Evolutionary conservation across 2,797 vertebrate species (phyloP).

Genomic region (Manis javanica): DNA sequence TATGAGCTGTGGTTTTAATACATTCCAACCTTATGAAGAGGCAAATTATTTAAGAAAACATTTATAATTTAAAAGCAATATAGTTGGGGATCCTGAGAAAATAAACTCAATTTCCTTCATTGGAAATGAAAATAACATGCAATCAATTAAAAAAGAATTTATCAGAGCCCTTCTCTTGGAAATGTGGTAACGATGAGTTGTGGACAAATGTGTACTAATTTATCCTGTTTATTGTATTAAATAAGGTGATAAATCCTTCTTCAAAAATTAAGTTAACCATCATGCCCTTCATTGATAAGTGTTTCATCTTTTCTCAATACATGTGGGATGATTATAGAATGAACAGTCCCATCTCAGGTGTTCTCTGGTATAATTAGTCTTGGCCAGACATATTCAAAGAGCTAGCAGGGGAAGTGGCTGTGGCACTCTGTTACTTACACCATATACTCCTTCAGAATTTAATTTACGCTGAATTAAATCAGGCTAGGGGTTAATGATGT

Average conservation of each 20-base stretch:
- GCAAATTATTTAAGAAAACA: conserved; percentile 43
- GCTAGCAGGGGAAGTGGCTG: not conserved
- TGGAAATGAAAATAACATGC: not conserved
- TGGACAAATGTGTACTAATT: not conserved
- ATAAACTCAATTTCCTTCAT: conserved; percentile 39
- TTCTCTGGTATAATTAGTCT: not conserved
- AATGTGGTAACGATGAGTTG: not conserved
- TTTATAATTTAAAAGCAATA: conserved; percentile 48
- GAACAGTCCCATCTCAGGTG: not conserved
- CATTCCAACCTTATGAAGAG: not conserved
- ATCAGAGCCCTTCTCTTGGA: not conserved
- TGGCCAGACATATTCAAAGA: not conserved
- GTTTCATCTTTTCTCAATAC: not conserved
- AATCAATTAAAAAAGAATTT: not conserved
- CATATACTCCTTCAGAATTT: not conserved
- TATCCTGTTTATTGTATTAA: not conserved
- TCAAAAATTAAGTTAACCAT: conserved; percentile 7
- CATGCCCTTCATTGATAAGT: not conserved
- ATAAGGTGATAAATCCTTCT: not conserved
- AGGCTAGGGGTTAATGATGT: not conserved
- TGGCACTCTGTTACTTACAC: not conserved
- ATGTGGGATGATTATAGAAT: not conserved
- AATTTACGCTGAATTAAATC: not conserved
- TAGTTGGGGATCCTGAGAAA: conserved; percentile 2
- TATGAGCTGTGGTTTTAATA: not conserved